A percentile compares a stretch with the other conserved stretches of the same genome.
Conservation (phyloP, 2,888 invertebrate genomes). For the Eupithecia dodoneata region DNA sequence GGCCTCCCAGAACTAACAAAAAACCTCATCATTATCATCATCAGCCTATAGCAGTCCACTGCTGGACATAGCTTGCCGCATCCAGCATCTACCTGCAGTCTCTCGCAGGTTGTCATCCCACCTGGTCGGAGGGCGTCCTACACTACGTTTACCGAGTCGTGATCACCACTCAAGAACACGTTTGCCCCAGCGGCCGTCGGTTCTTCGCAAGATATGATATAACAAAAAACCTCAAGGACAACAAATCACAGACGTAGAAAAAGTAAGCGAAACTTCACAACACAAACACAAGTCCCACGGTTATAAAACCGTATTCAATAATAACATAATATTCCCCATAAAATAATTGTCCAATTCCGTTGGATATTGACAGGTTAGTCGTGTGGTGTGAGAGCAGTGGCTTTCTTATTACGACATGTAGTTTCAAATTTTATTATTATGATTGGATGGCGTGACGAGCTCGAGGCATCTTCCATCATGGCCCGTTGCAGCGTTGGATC, state of each 20-base stretch:
- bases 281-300: conserved; percentile 54
- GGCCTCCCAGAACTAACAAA: conserved; percentile 4
- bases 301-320: conserved; percentile 52
- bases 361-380: conserved; percentile 34
- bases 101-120: too few species aligned
- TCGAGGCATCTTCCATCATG: too few species aligned
- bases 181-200: too few species aligned
- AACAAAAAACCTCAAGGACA: conserved; percentile 11
- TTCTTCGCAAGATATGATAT: too few species aligned
- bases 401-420: not conserved
- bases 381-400: conserved; percentile 18
- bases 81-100: too few species aligned
- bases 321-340: conserved; percentile 55
- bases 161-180: too few species aligned
- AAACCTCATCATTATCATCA: not conserved
- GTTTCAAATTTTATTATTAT: not conserved
- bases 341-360: conserved; percentile 58
- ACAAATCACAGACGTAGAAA: conserved; percentile 23
- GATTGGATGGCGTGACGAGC: too few species aligned
- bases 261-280: conserved; percentile 34
- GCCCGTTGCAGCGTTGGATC: too few species aligned
- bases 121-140: too few species aligned
- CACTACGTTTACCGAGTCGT: too few species aligned
- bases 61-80: too few species aligned
- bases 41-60: too few species aligned